Base-by-base conservation (phyloP, 2,797 vertebrate species). In the Ambastaia sidthimunki region DNA sequence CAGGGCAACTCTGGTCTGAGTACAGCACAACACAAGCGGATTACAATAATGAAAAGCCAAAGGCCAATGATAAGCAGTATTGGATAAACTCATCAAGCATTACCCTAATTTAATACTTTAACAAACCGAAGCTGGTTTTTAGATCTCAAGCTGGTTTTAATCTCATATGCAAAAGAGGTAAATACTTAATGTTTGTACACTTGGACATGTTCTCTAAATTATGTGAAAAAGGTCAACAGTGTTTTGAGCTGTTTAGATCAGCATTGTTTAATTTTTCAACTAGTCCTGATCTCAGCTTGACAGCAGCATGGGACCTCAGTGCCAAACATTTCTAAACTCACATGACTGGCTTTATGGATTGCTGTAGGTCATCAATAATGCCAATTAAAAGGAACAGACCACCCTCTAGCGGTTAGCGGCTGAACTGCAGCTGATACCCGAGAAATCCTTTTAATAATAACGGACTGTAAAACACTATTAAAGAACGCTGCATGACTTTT, bases 371-470 rank as follows among this genome's bases (percentile, higher is more conserved):
- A 50, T 50, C 69, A 73, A 73, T 73, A 54, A 83, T 52, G 18
- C 31, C 16, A 78, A 37, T 55, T 60, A 23, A 48, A 50, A 59
- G 60, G 18, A 25, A 44, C 21, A 19, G 59, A 57, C 28, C 50
- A 15, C 78, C 74, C 67, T 78, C 85, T 82, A 50, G 78, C 75
- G 85, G 82, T 59, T 37, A 65, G 15, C 73, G 0, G 37, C 19
- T 12, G 16, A 44, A 47, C 34, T 85, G 52, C 50, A 74, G 15
- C 57, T 59, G 9, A 19, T 34, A 12, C 54, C 2, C 7, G 37
- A 9, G 18, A 2, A 66, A 21, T 2, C 9, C 2, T 7, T 9
- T 41, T 41, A 41, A 19, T 19, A 31, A 50, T 19, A 50, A 31
- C 13, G n/a, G 25, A 47, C 15, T 54, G 16, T 54, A 11, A 55